A percentile compares a stretch with the other conserved stretches of the same genome.
These are phyloP conservation scores for Philereme transversata DNA, from an alignment of 2,888 invertebrate species.

Conservation along the genomic window DNA sequence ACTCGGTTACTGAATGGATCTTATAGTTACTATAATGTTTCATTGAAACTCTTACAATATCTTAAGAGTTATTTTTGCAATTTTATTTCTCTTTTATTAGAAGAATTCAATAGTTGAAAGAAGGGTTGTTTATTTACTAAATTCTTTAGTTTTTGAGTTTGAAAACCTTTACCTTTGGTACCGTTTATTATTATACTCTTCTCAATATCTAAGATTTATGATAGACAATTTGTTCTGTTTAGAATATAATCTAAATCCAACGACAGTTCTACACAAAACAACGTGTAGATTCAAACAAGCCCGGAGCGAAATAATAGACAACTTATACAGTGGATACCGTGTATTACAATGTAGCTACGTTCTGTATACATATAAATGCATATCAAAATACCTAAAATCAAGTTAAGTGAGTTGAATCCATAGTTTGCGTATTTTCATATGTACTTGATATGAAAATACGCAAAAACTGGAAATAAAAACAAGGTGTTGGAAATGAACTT, in stretches of 20 bases:
- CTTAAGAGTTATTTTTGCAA: background rate
- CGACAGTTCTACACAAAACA: constrained; percentile 24
- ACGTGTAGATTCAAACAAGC: constrained; percentile 45
- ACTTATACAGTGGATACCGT: constrained; percentile 49
- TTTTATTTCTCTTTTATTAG: background rate
- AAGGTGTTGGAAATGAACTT: too few relatives aligned
- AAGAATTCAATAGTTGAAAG: background rate
- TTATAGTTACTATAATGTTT: constrained; percentile 4
- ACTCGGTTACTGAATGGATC: constrained; percentile 13
- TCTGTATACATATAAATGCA: constrained; percentile 1
- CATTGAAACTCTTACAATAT: constrained; percentile 12
- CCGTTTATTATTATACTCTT: too few relatives aligned
- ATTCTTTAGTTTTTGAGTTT: too few relatives aligned
- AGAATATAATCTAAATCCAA: background rate
- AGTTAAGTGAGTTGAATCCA: too few relatives aligned
- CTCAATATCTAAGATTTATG: too few relatives aligned
- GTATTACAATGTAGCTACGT: constrained; percentile 44
- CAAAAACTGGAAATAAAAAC: too few relatives aligned
- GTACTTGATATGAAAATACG: too few relatives aligned
- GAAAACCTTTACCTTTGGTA: too few relatives aligned
- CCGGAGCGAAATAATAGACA: constrained; percentile 62
- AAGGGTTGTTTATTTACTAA: background rate
- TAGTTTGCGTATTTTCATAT: too few relatives aligned
- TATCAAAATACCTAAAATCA: constrained; percentile 6
- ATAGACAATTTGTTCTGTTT: too few relatives aligned